phyloP scores from a whole-genome alignment of 2,113 vertebrate species.

The Acinonyx jubatus region DNA sequence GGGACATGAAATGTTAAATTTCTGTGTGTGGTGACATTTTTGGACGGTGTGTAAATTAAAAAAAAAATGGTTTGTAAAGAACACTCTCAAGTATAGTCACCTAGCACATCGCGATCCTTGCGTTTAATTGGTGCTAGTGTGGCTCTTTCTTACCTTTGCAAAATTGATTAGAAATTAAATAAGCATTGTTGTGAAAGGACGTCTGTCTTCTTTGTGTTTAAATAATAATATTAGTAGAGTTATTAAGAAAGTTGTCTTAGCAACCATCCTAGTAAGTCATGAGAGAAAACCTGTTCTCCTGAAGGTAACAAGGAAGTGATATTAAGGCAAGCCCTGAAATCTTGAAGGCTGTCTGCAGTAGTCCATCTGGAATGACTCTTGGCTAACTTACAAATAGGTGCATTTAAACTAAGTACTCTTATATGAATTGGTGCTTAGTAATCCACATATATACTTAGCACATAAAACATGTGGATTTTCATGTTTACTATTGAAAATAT shows the following conservation, averaged over 20 bases:
- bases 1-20: neutral
- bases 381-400: constrained; percentile 51
- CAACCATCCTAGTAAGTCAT: neutral
- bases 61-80: neutral
- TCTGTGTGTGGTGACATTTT: neutral
- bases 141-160: neutral
- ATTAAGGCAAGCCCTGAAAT: constrained; percentile 6
- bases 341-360: constrained; percentile 38
- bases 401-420: constrained; percentile 50
- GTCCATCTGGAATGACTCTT: constrained; percentile 38
- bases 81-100: neutral
- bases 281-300: constrained; percentile 35
- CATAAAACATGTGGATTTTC: neutral
- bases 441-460: constrained; percentile 35
- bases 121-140: neutral
- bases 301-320: constrained; percentile 6
- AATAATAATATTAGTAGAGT: neutral
- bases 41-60: neutral
- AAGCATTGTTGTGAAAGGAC: neutral
- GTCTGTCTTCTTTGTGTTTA: neutral
- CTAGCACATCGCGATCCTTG: neutral
- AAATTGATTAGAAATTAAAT: constrained; percentile 20
- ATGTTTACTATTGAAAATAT: neutral
- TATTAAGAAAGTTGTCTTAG: constrained; percentile 33
- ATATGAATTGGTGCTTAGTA: constrained; percentile 58